A percentile compares a stretch with the other conserved stretches of the same genome.
These are phyloP conservation scores for Sinella curviseta DNA, from an alignment of 1,140 invertebrate species.

Conservation along the genomic window DNA sequence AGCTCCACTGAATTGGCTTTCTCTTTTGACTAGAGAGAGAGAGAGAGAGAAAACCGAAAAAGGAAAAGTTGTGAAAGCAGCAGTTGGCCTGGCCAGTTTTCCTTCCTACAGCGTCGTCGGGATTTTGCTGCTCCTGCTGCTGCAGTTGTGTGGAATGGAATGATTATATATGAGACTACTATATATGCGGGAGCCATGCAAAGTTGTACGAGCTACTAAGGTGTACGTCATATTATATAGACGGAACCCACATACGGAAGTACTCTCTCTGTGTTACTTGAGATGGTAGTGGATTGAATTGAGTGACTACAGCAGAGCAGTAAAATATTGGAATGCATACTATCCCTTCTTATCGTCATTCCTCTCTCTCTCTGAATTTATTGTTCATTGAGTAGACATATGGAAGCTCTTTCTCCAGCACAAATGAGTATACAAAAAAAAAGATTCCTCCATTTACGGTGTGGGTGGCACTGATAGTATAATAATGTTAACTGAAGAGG, in stretches of 20 bases:
- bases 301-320: not conserved
- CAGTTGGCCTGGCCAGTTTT: not conserved
- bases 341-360: too few relatives aligned
- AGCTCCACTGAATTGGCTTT: not conserved
- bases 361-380: too few relatives aligned
- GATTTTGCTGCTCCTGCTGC: too few relatives aligned
- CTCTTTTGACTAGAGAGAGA: not conserved
- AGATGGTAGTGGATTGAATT: not conserved
- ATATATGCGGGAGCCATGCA: not conserved
- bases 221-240: not conserved
- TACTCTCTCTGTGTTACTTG: not conserved
- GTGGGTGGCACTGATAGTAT: too few relatives aligned
- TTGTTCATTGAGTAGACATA: too few relatives aligned
- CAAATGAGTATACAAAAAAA: too few relatives aligned
- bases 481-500: too few relatives aligned
- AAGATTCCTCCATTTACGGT: too few relatives aligned
- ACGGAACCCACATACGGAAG: not conserved
- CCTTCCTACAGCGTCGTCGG: not conserved
- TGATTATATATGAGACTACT: not conserved
- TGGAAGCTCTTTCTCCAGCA: too few relatives aligned
- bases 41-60: not conserved
- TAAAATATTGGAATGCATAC: too few relatives aligned
- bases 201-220: too few relatives aligned
- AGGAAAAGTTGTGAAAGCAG: not conserved
- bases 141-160: not conserved